Evolutionary conservation across 2,888 invertebrate genomes (phyloP).

Genomic region (Bembecia ichneumoniformis): DNA sequence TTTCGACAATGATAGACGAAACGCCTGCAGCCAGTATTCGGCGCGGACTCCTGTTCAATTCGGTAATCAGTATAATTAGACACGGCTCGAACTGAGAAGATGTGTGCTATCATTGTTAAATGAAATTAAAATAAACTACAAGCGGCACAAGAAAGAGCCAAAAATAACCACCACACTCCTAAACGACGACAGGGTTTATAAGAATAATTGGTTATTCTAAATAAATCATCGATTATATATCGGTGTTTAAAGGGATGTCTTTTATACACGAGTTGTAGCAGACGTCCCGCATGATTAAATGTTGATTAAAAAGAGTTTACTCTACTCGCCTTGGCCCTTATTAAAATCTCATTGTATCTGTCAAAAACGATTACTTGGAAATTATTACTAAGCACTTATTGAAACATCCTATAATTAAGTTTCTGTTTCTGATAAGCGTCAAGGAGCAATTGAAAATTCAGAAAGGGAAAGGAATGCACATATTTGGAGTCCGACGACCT

Average conservation of each 20-base stretch:
- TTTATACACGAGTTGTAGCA: constrained; percentile 46
- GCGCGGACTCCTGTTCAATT: constrained; percentile 34
- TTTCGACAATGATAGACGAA: not conserved
- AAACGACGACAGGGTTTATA: constrained; percentile 9
- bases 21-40: constrained; percentile 15
- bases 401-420: constrained; percentile 27
- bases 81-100: constrained; percentile 25
- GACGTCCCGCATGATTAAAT: constrained; percentile 40
- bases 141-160: no score
- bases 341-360: constrained; percentile 31
- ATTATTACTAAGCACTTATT: constrained; percentile 32
- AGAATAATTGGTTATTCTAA: constrained; percentile 31
- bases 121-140: constrained; percentile 33
- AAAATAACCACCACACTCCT: not conserved
- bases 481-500: constrained; percentile 42
- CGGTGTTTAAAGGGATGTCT: constrained; percentile 4
- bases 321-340: constrained; percentile 15
- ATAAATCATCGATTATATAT: constrained; percentile 36
- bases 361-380: constrained; percentile 30
- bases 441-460: constrained; percentile 35
- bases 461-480: constrained; percentile 37
- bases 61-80: constrained; percentile 38
- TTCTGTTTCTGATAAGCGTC: constrained; percentile 38
- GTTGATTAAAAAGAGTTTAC: constrained; percentile 37
- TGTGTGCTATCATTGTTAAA: constrained; percentile 37